Evolutionary conservation across 1,140 invertebrate genomes (phyloP).

Genomic region (Sarcophaga bullata): DNA sequence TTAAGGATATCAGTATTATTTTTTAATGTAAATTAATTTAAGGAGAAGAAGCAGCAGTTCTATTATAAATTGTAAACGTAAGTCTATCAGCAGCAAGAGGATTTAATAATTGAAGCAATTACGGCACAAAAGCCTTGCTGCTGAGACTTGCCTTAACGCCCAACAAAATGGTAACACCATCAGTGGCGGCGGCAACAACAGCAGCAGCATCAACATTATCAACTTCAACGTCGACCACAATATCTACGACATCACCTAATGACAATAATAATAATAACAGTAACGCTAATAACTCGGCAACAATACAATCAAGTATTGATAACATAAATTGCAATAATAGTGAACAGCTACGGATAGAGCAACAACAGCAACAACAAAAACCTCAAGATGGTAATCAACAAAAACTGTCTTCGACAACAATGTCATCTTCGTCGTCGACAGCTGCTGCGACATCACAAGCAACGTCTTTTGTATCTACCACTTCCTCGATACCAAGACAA

Average conservation of each 20-base stretch:
- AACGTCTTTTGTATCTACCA: slow-evolving; percentile 59
- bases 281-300: background rate
- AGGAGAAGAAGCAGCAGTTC: background rate
- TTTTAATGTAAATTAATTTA: background rate
- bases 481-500: slow-evolving; percentile 70
- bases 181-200: slow-evolving; percentile 53
- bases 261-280: background rate
- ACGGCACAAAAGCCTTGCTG: slow-evolving; percentile 27
- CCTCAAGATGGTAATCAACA: slow-evolving; percentile 58
- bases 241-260: slow-evolving; percentile 35
- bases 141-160: slow-evolving; percentile 51
- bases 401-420: slow-evolving; percentile 45
- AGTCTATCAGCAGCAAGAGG: background rate
- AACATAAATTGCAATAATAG: too few relatives aligned
- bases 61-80: too few relatives aligned
- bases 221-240: slow-evolving; percentile 27
- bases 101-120: background rate
- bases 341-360: slow-evolving; percentile 44
- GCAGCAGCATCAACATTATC: slow-evolving; percentile 49
- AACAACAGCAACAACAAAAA: slow-evolving; percentile 40
- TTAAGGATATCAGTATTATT: slow-evolving; percentile 25
- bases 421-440: slow-evolving; percentile 28
- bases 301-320: slow-evolving; percentile 25
- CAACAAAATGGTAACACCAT: slow-evolving; percentile 62
- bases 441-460: slow-evolving; percentile 39